These are phyloP conservation scores for Caenorhabditis auriculariae DNA, from an alignment of 2,888 invertebrate genomes.

Conservation along the genomic window DNA sequence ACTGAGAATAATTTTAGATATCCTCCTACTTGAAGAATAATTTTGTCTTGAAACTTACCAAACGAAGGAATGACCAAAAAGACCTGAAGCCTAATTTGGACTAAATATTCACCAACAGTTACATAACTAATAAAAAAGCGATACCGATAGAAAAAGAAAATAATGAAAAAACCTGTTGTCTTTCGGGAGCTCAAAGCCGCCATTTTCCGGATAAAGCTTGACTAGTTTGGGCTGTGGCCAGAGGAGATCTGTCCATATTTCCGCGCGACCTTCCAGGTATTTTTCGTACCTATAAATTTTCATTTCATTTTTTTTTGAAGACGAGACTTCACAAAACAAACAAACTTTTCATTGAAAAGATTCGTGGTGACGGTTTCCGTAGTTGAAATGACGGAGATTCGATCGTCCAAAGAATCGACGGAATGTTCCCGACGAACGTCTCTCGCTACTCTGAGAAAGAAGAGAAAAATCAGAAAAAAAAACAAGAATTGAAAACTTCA, in stretches of 20 bases:
- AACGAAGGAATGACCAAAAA: no score
- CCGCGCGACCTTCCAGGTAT: constrained; percentile 41
- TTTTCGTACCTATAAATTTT: constrained; percentile 19
- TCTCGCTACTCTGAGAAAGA: constrained; percentile 28
- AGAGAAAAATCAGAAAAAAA: constrained; percentile 1
- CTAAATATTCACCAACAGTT: not conserved
- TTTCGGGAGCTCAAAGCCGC: no score
- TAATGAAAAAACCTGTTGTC: not conserved
- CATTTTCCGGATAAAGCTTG: constrained; percentile 9
- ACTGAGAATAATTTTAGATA: no score
- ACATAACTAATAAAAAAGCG: constrained; percentile 1
- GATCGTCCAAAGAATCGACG: constrained; percentile 45
- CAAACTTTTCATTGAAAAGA: constrained; percentile 32
- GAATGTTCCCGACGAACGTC: constrained; percentile 34
- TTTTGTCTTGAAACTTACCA: no score
- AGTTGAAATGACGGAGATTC: constrained; percentile 42
- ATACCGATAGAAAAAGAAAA: not conserved
- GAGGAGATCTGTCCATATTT: constrained; percentile 67
- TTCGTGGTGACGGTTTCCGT: constrained; percentile 38
- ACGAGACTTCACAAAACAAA: not conserved
- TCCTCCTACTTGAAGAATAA: no score
- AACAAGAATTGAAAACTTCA: no score
- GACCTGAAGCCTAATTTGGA: not conserved
- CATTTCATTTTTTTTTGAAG: not conserved
- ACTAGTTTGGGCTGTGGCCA: constrained; percentile 73